Base-by-base conservation (phyloP, 2,797 vertebrate species). In the Florisuga fusca region DNA sequence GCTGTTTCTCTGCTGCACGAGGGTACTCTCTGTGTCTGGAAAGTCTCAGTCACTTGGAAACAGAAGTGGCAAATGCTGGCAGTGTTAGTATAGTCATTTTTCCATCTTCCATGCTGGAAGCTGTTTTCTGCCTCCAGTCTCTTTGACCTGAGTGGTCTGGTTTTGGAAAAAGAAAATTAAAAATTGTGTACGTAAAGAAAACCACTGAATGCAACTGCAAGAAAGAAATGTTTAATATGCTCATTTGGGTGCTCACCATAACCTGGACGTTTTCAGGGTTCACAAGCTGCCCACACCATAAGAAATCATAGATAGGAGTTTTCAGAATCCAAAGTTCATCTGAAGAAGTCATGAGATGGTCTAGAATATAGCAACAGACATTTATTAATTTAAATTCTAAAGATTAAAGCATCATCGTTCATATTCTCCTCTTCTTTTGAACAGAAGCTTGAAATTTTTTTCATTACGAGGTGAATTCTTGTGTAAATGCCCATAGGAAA, bases 1-100 rank as follows among this genome's bases (percentile, higher is more conserved):
- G 67, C 21, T 82, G 29, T 80, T 79, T 79, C 92, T 90, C 41
- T 15, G 8, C 50, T 50, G 59, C 0, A 0, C 1, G 2, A 86
- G 81, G 83, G 38, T 92, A 51, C 55, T 90, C 25, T 27, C 77
- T 93, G 84, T 38, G 67, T 95, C 92, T 95, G 96, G 90, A 90
- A 97, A 95, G 67, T 93, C 84, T 86, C 90, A 58, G 77, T 87
- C 80, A 92, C 67, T 89, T 82, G 90, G 84, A 93, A 94, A 80
- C 20, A 95, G 63, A 88, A 77, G 67, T 93, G 88, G 50, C 77
- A 95, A 93, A 87, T 33, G 34, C 67, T 96, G 74, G 90, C 57
- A 67, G 64, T 50, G n/a, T 46, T 43, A 63, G 13, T 54, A 38
- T 13, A 89, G 61, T 57, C 11, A 20, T 82, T 90, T 95, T 96